Evolutionary conservation across 92 coral and sea anemone species (phyloP).

Genomic region (Porites evermanni): DNA sequence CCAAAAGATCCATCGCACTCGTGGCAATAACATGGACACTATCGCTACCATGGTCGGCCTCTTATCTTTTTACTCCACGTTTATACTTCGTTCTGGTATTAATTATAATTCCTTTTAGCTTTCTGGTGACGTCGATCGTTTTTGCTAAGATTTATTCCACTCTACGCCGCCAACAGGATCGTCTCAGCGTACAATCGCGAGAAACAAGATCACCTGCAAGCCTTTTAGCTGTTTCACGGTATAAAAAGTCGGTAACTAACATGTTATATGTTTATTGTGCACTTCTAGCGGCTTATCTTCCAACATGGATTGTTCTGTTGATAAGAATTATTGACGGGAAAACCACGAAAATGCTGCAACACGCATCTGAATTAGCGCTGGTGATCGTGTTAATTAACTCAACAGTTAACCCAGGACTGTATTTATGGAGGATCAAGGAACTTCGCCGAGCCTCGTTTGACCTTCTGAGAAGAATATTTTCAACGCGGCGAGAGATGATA

Average conservation of each 20-base stretch:
- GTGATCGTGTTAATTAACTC: constrained; percentile 2
- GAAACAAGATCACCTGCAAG: neutral
- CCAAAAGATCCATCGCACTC: neutral
- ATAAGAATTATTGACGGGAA: constrained; percentile 3
- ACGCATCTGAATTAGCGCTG: constrained; percentile 10
- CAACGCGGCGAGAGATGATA: neutral
- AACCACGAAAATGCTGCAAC: constrained; percentile 1
- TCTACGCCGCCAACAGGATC: neutral
- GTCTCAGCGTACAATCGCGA: neutral
- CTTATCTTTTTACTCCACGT: neutral
- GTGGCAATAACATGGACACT: constrained; percentile 8
- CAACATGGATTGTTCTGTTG: neutral
- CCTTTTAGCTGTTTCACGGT: neutral
- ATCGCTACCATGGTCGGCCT: neutral
- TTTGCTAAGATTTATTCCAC: neutral
- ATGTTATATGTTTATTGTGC: constrained; percentile 5
- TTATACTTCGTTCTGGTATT: neutral
- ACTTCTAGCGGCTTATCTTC: neutral
- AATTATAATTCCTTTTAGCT: constrained; percentile 1
- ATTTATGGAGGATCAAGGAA: neutral
- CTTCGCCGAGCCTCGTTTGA: neutral
- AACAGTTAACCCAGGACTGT: neutral
- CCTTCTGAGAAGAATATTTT: neutral
- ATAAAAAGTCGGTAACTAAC: neutral
- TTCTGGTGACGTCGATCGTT: neutral